Evolutionary conservation across 2,797 vertebrate species (phyloP).

Genomic region (Holocentrus rufus): DNA sequence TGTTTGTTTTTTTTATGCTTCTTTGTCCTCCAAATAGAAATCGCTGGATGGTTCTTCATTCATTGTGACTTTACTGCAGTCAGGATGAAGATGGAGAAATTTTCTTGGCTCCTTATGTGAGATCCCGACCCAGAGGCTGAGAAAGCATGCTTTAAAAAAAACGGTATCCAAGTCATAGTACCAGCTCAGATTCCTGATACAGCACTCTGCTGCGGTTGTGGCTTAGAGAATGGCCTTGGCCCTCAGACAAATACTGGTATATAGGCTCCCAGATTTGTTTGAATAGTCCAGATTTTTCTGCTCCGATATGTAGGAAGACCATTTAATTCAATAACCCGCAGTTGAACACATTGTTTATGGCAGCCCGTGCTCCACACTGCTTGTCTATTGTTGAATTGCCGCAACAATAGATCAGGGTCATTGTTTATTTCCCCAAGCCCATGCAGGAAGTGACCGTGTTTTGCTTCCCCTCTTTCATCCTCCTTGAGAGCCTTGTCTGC

Average conservation of each 20-base stretch:
- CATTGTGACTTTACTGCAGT: not conserved
- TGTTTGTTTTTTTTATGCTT: not conserved
- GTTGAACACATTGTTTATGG: constrained; percentile 29
- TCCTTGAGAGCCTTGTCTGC: constrained; percentile 19
- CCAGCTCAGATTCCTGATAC: not conserved
- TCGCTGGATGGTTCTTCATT: not conserved
- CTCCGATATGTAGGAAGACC: not conserved
- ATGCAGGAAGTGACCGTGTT: constrained; percentile 59
- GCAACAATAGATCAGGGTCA: constrained; percentile 66
- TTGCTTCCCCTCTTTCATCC: constrained; percentile 55
- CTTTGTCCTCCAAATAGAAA: not conserved
- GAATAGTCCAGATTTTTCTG: not conserved
- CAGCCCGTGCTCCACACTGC: not conserved
- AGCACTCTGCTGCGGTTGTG: not conserved
- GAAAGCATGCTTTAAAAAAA: too few species aligned
- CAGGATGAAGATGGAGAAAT: not conserved
- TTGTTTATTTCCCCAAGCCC: constrained; percentile 53
- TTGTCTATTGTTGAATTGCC: constrained; percentile 48
- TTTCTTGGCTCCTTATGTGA: not conserved
- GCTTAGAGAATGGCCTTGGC: not conserved
- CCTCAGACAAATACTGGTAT: too few species aligned
- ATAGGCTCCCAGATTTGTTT: not conserved
- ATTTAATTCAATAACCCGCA: constrained; percentile 34
- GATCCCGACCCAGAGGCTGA: not conserved
- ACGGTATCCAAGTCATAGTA: too few species aligned